These are phyloP conservation scores for Etheostoma perlongum DNA, from an alignment of 2,797 vertebrate species.

Conservation along the genomic window DNA sequence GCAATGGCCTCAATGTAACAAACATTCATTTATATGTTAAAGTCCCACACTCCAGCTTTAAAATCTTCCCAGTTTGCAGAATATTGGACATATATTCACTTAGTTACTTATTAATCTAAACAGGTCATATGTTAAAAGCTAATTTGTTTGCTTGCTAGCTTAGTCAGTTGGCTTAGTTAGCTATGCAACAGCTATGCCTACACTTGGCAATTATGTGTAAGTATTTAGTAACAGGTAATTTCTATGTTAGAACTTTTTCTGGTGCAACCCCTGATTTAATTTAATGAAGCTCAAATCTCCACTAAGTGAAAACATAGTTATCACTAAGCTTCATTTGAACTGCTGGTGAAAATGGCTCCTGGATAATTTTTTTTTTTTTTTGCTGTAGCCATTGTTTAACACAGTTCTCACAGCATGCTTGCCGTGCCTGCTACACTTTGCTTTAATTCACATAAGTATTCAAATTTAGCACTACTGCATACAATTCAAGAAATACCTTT, in stretches of 20 bases:
- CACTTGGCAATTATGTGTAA: background rate
- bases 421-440: conserved; percentile 3
- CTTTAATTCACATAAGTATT: conserved; percentile 26
- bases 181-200: background rate
- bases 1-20: too few species aligned
- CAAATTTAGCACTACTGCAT: conserved; percentile 12
- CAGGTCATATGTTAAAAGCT: background rate
- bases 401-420: background rate
- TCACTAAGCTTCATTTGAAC: background rate
- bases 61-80: background rate
- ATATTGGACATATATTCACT: too few species aligned
- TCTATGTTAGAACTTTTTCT: background rate
- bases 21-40: too few species aligned
- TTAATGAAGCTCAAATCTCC: background rate
- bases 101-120: background rate
- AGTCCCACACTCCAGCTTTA: too few species aligned
- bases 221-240: background rate
- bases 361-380: too few species aligned
- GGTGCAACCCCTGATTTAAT: background rate
- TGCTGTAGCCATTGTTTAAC: background rate
- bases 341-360: background rate
- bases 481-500: conserved; percentile 7
- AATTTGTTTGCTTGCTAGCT: background rate
- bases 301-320: background rate
- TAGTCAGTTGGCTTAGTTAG: background rate